Base-by-base conservation (phyloP, 2,113 vertebrate genomes). In the Gadus chalcogrammus region DNA sequence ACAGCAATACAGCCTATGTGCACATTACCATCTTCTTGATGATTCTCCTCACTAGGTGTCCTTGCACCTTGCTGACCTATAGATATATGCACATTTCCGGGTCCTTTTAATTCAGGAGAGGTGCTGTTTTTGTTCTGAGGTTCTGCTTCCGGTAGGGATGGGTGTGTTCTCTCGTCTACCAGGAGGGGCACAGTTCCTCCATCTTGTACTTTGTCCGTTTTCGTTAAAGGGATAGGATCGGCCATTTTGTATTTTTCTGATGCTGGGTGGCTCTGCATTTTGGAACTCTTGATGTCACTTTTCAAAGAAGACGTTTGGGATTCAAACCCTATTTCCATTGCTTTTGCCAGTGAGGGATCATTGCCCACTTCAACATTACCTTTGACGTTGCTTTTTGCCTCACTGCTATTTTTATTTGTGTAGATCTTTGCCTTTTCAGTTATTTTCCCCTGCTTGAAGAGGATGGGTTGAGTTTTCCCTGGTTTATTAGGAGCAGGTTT, bases 1-100 rank as follows among this genome's bases (percentile, higher is more conserved):
- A 89, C 78, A 60, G 84, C 81, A 61, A 88, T 88, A 59, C 63
- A 70, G 69, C 79, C 85, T 61, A 84, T 86, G 59, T 88, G 79
- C 20, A 88, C 71, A 64, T 70, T 55, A 20, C 82, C 70, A 0
- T 70, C 74, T 27, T 63, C 62, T 73, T 84, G 70, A 55, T 48
- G 72, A 8, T 74, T 69, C 38, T 79, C 68, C 70, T 2, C 42
- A 24, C 16, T 65, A 13, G 63, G 38, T 28, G 27, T 80, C 52
- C 65, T 64, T 56, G 64, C 62, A 17, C 65, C 31, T 16, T 62
- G 6, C 42, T 48, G 8, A 12, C 42, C 42, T 48, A 12, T 48
- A 9, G 42, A 48, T 48, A 7, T 48, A 48, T 48, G 12, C 6
- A 35, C 31, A 35, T 35, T 35, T 35, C 6, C 31, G 6, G 6